Evolutionary conservation across 64 coral and sea anemone species (phyloP), one percentile per base, ranked within the genome.

Genomic region (Montipora capricornis): DNA sequence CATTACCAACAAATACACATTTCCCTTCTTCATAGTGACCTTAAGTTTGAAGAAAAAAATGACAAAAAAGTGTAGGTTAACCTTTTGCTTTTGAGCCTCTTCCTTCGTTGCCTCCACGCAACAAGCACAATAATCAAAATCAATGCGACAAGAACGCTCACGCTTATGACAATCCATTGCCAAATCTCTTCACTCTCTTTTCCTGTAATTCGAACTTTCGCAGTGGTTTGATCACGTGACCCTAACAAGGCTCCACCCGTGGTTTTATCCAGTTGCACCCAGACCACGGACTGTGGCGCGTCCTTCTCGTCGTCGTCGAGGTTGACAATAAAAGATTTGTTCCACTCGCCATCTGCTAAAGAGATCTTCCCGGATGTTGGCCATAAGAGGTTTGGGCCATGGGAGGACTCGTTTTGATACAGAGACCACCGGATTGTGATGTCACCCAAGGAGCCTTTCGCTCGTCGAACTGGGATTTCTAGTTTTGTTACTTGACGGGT

Each of bases 371-470:
- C 95, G 13, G 93, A 82, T 49, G 15, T 49, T 47, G 95, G 95
- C 93, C 92, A 91, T 49, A 94, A 79, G 26, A 94, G 70, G n/a
- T 69, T 48, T n/a, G 70, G 10, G 12, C n/a, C 24, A 55, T 82
- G 14, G 7, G 52, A 45, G 20, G 95, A 87, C 49, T 78, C 37
- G 49, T 97, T 97, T 77, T 82, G 87, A 20, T 67, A 82, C 53
- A 94, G 49, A 26, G 78, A 90, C 95, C 95, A 97, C 49, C 37
- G 87, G 52, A 97, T 84, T 83, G 60, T 93, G 46, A 97, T 94
- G 73, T 88, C 82, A 48, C 95, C 95, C 24, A 74, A 78, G 8
- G 92, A 83, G 12, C 95, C 95, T 78, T 97, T 97, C 0, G 83
- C 85, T 51, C 95, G 88, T 48, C 76, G 90, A 51, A 97, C 26